Evolutionary conservation across 2,797 vertebrate species (phyloP), one percentile per base, ranked within the genome.

Genomic region (Macroramphosus scolopax): DNA sequence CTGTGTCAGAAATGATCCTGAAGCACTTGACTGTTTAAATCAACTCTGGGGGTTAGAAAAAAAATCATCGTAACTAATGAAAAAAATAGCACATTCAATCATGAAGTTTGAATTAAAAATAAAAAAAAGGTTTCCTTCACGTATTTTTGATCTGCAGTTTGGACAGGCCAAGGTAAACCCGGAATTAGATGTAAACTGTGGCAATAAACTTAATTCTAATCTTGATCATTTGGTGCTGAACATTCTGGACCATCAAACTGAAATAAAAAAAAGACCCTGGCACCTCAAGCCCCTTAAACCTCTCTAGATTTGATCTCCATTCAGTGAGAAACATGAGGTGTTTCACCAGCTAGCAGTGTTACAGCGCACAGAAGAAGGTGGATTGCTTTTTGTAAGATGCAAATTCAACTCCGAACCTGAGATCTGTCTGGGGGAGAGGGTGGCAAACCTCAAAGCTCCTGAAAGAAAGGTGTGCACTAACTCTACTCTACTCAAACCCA

Each of bases 401-500:
- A 40, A 50, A 51, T 8, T 55, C 8, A 61, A 63, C 30, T 73
- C 43, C 67, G 62, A 70, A 62, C 72, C 73, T 66, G 72, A 75
- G 69, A 73, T 64, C 61, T 66, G 50, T 72, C 46, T 45, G 61
- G 16, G 33, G 33, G 2, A 13, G 41, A 22, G 37, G 33, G 15
- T 25, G 48, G 30, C 8, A 14, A 24, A 24, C 28, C 33, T 29
- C n/a, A 9, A 56, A 52, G 42, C 46, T 49, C 33, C 18, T 37
- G 38, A 51, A 53, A 59, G 20, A 6, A 39, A 25, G 13, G 28
- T 41, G 49, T 30, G 47, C 24, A 8, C 36, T 43, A 48, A 35
- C 42, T 30, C 44, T 52, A 63, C 46, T 61, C 14, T 47, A 17
- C 52, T 50, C 55, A 55, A 44, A 54, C 20, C 26, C 31, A 47